Percentiles rank a stretch among this genome's conserved stretches.
Conservation (phyloP, 2,113 vertebrate species). For the Antechinus flavipes region DNA sequence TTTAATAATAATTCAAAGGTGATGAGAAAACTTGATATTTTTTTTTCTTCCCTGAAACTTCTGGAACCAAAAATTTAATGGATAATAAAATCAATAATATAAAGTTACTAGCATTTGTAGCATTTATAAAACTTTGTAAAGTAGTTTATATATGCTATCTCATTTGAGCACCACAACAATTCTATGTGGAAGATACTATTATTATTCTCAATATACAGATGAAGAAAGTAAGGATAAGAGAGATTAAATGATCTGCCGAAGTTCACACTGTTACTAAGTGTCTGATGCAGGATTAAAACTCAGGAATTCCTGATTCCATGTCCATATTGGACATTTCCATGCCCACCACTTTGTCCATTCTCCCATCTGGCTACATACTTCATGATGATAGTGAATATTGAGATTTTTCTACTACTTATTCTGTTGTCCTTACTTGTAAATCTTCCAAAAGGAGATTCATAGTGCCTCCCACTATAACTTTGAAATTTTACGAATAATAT, state of each 20-base stretch:
- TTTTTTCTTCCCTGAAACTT: neutral
- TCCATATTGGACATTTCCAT: too few species aligned
- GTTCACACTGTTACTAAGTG: neutral
- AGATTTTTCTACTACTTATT: neutral
- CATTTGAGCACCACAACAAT: neutral
- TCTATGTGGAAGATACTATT: neutral
- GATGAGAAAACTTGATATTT: constrained; percentile 23
- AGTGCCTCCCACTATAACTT: neutral
- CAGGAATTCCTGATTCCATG: too few species aligned
- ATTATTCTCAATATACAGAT: neutral
- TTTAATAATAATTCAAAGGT: constrained; percentile 5
- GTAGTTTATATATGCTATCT: neutral
- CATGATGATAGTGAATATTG: neutral
- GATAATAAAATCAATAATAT: neutral
- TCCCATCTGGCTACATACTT: neutral
- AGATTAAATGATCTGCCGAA: neutral
- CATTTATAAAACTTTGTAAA: neutral
- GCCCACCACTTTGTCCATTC: neutral
- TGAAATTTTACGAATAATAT: neutral
- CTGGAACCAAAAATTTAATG: neutral
- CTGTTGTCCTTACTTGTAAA: neutral
- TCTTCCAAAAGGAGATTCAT: neutral
- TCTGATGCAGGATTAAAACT: neutral
- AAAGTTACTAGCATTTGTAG: neutral
- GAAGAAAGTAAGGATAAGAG: neutral